phyloP scores from a whole-genome alignment of 2,888 invertebrate genomes.

The Xylophagus ater region DNA sequence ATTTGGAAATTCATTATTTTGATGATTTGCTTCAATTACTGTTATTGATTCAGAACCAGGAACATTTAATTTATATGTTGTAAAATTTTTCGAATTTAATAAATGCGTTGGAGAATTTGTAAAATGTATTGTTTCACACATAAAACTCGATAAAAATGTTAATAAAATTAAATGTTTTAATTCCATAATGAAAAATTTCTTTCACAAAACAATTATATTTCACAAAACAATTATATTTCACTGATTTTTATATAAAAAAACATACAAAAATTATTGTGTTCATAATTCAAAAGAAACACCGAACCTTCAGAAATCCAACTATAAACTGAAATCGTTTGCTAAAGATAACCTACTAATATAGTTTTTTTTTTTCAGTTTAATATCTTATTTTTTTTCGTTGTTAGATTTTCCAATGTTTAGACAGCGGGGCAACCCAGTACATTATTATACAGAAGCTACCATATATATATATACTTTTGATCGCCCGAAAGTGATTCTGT shows the following conservation, averaged over 20 bases:
- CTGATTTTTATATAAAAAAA: slow-evolving; percentile 2
- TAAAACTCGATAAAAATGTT: slow-evolving; percentile 3
- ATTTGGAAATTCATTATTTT: slow-evolving; percentile 27
- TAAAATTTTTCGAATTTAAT: slow-evolving; percentile 32
- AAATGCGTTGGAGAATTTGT: slow-evolving; percentile 30
- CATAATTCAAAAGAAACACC: background rate
- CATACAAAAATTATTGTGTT: slow-evolving; percentile 2
- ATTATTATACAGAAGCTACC: no score
- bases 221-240: slow-evolving; percentile 4
- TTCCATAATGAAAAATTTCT: background rate
- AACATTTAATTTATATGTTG: slow-evolving; percentile 45
- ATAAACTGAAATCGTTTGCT: slow-evolving; percentile 19
- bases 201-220: slow-evolving; percentile 1
- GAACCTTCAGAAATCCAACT: slow-evolving; percentile 15
- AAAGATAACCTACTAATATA: slow-evolving; percentile 24
- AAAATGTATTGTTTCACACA: slow-evolving; percentile 20
- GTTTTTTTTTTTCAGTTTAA: slow-evolving; percentile 19
- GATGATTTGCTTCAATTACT: slow-evolving; percentile 43
- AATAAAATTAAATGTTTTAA: slow-evolving; percentile 4
- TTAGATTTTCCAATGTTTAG: no score
- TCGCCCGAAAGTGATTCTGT: no score
- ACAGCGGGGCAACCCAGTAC: no score
- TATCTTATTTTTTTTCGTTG: background rate
- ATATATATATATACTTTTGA: no score
- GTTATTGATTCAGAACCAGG: slow-evolving; percentile 48